phyloP scores from a whole-genome alignment of 2,888 invertebrate genomes.

The Pycnomerus fuliginosus region DNA sequence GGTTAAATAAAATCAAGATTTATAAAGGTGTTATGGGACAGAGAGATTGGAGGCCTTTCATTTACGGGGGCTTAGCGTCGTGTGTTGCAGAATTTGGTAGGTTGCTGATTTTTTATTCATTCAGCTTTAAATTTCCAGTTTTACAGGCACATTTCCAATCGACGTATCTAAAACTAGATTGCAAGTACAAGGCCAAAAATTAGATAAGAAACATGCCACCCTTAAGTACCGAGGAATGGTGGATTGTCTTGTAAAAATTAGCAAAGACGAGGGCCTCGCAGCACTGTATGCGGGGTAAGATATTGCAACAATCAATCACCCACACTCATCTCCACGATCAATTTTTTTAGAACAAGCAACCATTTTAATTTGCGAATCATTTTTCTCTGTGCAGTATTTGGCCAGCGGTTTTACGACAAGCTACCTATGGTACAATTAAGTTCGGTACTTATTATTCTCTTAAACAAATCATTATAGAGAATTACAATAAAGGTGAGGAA shows the following conservation, averaged over 20 bases:
- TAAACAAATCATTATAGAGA: conserved; percentile 68
- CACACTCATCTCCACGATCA: not conserved
- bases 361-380: not conserved
- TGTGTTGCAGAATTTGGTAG: conserved; percentile 92
- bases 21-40: conserved; percentile 74
- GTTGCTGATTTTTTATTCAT: too few relatives aligned
- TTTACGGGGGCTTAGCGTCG: conserved; percentile 92
- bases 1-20: too few relatives aligned
- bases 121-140: too few relatives aligned
- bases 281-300: conserved; percentile 83
- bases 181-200: conserved; percentile 90
- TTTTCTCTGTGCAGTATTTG: conserved; percentile 67
- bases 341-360: not conserved
- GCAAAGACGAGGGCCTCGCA: conserved; percentile 80
- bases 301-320: not conserved
- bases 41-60: conserved; percentile 88
- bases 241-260: conserved; percentile 85
- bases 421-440: conserved; percentile 95
- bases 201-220: conserved; percentile 71
- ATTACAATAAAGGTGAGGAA: conserved; percentile 56
- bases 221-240: conserved; percentile 88
- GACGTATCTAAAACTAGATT: conserved; percentile 93
- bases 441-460: conserved; percentile 93
- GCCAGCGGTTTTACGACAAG: conserved; percentile 89
- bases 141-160: conserved; percentile 90